phyloP scores from a whole-genome alignment of 2,888 invertebrate genomes.

The Celastrina argiolus region DNA sequence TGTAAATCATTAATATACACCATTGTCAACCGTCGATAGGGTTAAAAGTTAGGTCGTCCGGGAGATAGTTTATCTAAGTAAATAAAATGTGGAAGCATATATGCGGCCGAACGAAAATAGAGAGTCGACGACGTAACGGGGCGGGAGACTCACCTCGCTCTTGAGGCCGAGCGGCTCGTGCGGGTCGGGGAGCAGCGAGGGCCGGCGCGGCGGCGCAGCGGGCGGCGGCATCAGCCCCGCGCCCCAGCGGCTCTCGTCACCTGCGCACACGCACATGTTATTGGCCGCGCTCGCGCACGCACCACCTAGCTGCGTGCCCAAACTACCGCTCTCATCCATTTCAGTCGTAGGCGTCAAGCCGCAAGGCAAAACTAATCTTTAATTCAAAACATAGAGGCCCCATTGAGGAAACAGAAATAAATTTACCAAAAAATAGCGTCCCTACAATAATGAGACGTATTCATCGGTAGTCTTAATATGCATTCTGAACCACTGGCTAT shows the following conservation, averaged over 20 bases:
- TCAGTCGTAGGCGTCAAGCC: conserved; percentile 22
- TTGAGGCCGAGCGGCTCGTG: conserved; percentile 79
- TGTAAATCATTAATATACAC: conserved; percentile 6
- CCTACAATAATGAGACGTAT: too few species aligned
- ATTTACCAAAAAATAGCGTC: too few species aligned
- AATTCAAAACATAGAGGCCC: too few species aligned
- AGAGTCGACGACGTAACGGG: neutral
- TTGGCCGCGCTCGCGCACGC: neutral
- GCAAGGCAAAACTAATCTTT: neutral
- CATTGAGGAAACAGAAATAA: too few species aligned
- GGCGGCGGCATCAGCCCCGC: conserved; percentile 80
- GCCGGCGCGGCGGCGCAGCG: conserved; percentile 82
- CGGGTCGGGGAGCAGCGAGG: conserved; percentile 79
- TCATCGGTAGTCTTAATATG: too few species aligned
- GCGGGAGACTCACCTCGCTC: conserved; percentile 53
- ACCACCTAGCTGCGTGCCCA: conserved; percentile 34
- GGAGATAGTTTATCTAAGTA: neutral
- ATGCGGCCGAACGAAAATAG: neutral
- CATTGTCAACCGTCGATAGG: conserved; percentile 1
- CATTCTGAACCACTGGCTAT: neutral
- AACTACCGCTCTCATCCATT: conserved; percentile 32
- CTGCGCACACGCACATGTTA: conserved; percentile 35
- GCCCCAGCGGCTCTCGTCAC: conserved; percentile 56
- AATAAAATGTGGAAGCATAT: neutral
- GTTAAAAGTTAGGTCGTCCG: conserved; percentile 7